Conservation (phyloP, 2,113 vertebrate species). For the Cheilinus undulatus region DNA sequence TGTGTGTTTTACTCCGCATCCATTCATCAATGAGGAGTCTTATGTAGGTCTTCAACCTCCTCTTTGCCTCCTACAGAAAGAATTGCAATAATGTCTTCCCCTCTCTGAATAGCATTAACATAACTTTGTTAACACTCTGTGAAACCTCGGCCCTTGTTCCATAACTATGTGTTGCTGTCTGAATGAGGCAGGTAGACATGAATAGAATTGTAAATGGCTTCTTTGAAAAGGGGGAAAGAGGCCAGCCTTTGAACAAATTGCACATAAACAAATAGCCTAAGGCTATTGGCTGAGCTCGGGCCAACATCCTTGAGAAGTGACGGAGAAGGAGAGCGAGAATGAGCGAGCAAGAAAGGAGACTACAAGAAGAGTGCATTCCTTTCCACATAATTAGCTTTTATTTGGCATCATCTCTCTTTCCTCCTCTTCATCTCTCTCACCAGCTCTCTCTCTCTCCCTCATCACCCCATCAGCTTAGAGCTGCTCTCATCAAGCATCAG, state of each 20-base stretch:
- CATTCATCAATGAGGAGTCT: background rate
- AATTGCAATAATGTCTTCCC: conserved; percentile 2
- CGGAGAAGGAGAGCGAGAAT: conserved; percentile 22
- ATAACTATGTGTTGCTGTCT: conserved; percentile 40
- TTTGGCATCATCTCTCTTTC: conserved; percentile 55
- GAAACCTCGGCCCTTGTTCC: conserved; percentile 27
- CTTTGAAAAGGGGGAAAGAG: conserved; percentile 63
- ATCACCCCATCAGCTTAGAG: background rate
- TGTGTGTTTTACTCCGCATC: background rate
- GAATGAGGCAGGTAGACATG: conserved; percentile 69
- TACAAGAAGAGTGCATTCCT: conserved; percentile 57
- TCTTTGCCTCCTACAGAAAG: conserved; percentile 6
- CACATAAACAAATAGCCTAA: conserved; percentile 71
- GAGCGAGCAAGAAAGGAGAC: conserved; percentile 28
- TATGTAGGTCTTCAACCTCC: background rate
- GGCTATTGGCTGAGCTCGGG: conserved; percentile 56
- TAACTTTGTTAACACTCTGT: conserved; percentile 41
- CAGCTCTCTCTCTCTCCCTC: conserved; percentile 6
- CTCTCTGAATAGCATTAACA: conserved; percentile 37
- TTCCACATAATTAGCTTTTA: conserved; percentile 68
- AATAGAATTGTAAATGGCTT: conserved; percentile 72
- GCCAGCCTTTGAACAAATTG: conserved; percentile 68
- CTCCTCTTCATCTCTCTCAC: conserved; percentile 36
- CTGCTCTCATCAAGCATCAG: background rate
- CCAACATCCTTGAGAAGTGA: conserved; percentile 55